Evolutionary conservation across 2,113 vertebrate species (phyloP).

Genomic region (Octodon degus): DNA sequence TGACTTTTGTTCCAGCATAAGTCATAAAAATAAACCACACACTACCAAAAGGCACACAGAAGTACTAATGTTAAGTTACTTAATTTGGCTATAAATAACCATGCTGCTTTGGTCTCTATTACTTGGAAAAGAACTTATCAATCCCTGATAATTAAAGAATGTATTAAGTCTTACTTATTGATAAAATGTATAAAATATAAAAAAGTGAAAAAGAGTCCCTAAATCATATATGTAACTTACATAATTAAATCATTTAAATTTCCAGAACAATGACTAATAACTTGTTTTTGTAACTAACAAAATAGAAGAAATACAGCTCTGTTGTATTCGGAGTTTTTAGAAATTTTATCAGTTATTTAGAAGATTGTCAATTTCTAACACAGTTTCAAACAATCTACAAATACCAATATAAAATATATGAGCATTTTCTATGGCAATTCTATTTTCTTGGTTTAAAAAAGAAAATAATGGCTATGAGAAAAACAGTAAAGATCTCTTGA

Average conservation of each 20-base stretch:
- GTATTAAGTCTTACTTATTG: conserved; percentile 32
- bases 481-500: background rate
- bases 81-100: conserved; percentile 42
- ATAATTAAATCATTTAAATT: conserved; percentile 44
- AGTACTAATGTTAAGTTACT: background rate
- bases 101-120: background rate
- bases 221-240: background rate
- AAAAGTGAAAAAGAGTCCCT: background rate
- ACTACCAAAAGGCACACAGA: conserved; percentile 30
- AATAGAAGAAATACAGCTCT: conserved; percentile 26
- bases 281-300: conserved; percentile 57
- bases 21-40: background rate
- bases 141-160: conserved; percentile 1
- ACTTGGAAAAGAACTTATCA: background rate
- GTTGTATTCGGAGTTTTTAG: background rate
- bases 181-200: conserved; percentile 39
- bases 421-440: conserved; percentile 24
- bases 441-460: conserved; percentile 30
- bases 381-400: conserved; percentile 20
- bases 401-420: background rate
- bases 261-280: conserved; percentile 43
- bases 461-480: background rate
- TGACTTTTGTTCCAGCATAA: background rate
- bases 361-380: conserved; percentile 24
- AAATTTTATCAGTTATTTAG: conserved; percentile 19